A percentile compares a stretch with the other conserved stretches of the same genome.
phyloP scores from a whole-genome alignment of 1,140 invertebrate genomes.

The Tachypleus tridentatus region DNA sequence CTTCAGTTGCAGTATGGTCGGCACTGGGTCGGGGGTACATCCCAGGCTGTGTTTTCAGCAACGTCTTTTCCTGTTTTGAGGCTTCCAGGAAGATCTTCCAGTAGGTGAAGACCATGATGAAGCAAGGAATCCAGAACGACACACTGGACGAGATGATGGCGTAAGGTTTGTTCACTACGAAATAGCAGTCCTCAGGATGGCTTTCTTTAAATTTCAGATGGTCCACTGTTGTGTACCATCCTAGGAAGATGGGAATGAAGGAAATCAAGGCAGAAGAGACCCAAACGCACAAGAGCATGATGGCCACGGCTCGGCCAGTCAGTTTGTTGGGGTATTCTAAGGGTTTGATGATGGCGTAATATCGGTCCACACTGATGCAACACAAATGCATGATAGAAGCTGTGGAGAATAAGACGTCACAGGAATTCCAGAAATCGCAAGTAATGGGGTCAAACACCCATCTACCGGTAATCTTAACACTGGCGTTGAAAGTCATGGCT shows the following conservation, averaged over 20 bases:
- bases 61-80: constrained; percentile 79
- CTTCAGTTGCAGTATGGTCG: constrained; percentile 16
- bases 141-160: constrained; percentile 83
- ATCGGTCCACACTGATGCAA: constrained; percentile 86
- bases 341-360: constrained; percentile 80
- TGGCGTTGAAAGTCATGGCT: constrained; percentile 88
- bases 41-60: constrained; percentile 46
- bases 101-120: constrained; percentile 90
- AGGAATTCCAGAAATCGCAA: constrained; percentile 90
- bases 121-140: constrained; percentile 93
- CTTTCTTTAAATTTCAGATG: constrained; percentile 47
- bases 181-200: constrained; percentile 63
- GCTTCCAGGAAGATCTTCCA: constrained; percentile 81
- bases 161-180: constrained; percentile 79
- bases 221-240: constrained; percentile 76
- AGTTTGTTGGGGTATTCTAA: constrained; percentile 79
- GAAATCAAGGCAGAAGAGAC: constrained; percentile 81
- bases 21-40: constrained; percentile 15
- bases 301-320: constrained; percentile 71
- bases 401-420: constrained; percentile 90
- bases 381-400: constrained; percentile 87
- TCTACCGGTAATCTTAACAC: constrained; percentile 61
- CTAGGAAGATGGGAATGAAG: constrained; percentile 86
- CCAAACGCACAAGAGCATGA: constrained; percentile 89
- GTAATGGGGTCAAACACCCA: constrained; percentile 80